Evolutionary conservation across 2,888 invertebrate genomes (phyloP), one percentile per base, ranked within the genome.

Genomic region (Nymphalis c-album): DNA sequence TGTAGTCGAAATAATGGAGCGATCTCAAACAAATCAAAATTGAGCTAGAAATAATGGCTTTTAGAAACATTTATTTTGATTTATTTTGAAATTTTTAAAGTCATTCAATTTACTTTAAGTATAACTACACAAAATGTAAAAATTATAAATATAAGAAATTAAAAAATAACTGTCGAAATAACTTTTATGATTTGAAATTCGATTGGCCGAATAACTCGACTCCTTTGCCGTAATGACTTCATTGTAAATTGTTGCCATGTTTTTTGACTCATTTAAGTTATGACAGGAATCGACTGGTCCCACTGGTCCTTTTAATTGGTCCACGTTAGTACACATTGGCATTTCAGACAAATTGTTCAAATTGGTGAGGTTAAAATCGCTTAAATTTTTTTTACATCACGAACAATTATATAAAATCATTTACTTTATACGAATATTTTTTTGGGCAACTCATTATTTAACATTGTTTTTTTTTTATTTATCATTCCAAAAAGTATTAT

Each of bases 151-250:
- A 40, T 3, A 35, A 40, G 13, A 0, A 4, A 13, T 13, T 40
- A 40, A 40, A 13, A 10, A 40, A 4, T 40, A 40, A 40, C 13
- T 4, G 40, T 40, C 40, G 13, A 40, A 40, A 40, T 13, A 40
- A 40, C 40, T 13, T 13, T 40, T 40, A 40, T 40, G 40, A 40
- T 10, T 40, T 40, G 10, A 40, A 57, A 35, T 17, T 57, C 57
- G 18, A 40, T 40, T 55, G 63, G 60, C 63, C 18, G 53, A 59
- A 58, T 60, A 59, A 53, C 58, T 61, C 55, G 47, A 31, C 35
- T 62, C 50, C 59, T 22, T 68, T 48, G 64, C 68, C 71, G 77
- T 84, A 85, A 88, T 87, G 85, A 78, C 88, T 88, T 85, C 81
- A 88, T 88, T 83, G 80, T 82, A 77, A 76, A 78, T 73, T 71